A percentile compares a stretch with the other conserved stretches of the same genome.
These are phyloP conservation scores for Oophaga pumilio DNA, from an alignment of 2,113 vertebrate genomes.

Conservation along the genomic window DNA sequence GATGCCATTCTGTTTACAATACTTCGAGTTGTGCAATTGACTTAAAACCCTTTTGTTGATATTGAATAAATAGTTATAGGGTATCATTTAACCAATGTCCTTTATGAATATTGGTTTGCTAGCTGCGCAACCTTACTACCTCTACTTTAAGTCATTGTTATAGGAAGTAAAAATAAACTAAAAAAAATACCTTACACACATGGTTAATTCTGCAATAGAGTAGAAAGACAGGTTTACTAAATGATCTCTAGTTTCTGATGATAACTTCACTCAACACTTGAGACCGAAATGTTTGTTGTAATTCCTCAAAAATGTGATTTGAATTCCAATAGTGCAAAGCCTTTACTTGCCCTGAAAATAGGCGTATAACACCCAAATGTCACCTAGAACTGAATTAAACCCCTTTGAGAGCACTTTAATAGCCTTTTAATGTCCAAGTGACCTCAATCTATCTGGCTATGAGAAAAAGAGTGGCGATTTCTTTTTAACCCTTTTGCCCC, in stretches of 20 bases:
- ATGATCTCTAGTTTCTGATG: background rate
- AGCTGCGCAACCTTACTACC: background rate
- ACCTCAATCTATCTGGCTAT: too few relatives aligned
- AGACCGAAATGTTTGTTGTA: too few relatives aligned
- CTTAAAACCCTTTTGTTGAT: background rate
- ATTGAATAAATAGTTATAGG: background rate
- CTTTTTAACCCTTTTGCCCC: too few relatives aligned
- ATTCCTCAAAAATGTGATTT: too few relatives aligned
- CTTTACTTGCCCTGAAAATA: too few relatives aligned
- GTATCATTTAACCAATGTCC: background rate
- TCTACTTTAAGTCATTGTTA: background rate
- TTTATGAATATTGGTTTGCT: background rate
- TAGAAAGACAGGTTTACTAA: background rate
- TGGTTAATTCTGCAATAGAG: background rate
- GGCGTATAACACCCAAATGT: too few relatives aligned
- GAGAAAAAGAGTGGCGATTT: too few relatives aligned
- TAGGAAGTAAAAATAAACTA: background rate
- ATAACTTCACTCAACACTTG: background rate
- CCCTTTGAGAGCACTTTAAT: too few relatives aligned
- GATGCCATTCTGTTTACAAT: slow-evolving; percentile 15
- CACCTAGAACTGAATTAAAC: too few relatives aligned
- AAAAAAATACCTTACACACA: background rate
- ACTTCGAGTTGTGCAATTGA: slow-evolving; percentile 4
- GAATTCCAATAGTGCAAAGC: too few relatives aligned
- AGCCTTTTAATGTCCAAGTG: too few relatives aligned